Percentiles rank a stretch among this genome's conserved stretches.
phyloP scores from a whole-genome alignment of 2,113 vertebrate species.

The Phrynosoma blainvillii region DNA sequence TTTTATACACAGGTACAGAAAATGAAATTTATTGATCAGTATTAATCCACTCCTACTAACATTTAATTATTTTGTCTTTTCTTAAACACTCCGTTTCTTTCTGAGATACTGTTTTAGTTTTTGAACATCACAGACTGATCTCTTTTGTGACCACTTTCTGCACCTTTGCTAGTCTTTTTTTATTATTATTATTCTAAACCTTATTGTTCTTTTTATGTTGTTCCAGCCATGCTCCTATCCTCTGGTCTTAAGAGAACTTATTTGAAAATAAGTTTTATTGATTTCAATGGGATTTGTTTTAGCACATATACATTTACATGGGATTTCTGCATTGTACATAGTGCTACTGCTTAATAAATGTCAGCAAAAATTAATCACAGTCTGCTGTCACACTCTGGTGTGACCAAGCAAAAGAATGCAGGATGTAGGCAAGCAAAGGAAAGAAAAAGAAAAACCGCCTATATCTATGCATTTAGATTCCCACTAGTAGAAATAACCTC shows the following conservation, averaged over 20 bases:
- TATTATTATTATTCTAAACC: background rate
- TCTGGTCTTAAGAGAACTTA: background rate
- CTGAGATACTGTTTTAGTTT: background rate
- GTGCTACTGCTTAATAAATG: background rate
- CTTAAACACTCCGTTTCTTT: background rate
- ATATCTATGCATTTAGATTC: background rate
- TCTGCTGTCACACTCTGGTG: background rate
- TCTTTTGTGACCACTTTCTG: background rate
- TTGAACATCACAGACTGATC: background rate
- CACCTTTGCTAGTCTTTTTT: background rate
- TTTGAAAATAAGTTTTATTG: background rate
- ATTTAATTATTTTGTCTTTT: background rate
- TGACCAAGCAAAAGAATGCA: background rate
- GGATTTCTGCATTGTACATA: background rate
- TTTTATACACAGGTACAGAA: background rate
- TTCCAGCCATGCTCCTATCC: background rate
- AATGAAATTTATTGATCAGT: no score
- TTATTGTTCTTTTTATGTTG: background rate
- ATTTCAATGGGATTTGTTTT: background rate
- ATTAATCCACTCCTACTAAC: background rate
- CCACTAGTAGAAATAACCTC: background rate
- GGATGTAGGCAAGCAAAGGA: background rate
- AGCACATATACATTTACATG: background rate
- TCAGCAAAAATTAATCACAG: background rate
- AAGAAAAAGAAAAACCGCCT: background rate